phyloP scores from a whole-genome alignment of 2,113 vertebrate genomes.

The Terrapene triunguis region DNA sequence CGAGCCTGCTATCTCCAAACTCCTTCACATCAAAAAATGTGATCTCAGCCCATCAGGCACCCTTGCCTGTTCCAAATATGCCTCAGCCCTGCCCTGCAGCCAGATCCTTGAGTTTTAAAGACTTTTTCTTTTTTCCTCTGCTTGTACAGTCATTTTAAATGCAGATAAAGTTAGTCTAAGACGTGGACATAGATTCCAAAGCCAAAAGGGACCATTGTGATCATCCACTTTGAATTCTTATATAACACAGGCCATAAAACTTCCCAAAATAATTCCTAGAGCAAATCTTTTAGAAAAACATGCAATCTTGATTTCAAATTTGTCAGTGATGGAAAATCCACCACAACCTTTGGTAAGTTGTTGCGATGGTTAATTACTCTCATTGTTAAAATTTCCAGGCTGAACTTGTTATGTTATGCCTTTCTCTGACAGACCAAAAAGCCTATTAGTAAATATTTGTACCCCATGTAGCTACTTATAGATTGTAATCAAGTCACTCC shows the following conservation, averaged over 20 bases:
- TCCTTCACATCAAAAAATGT: background rate
- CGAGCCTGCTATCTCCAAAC: background rate
- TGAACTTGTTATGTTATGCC: too few relatives aligned
- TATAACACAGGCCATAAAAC: background rate
- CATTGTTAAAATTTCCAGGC: too few relatives aligned
- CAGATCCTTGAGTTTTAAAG: background rate
- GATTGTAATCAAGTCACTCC: too few relatives aligned
- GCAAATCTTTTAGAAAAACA: too few relatives aligned
- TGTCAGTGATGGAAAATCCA: too few relatives aligned
- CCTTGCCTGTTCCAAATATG: background rate
- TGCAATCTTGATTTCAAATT: too few relatives aligned
- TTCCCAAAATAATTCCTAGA: background rate
- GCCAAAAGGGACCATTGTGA: background rate
- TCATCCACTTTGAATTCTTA: too few relatives aligned
- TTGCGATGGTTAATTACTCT: too few relatives aligned
- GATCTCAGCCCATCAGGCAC: background rate
- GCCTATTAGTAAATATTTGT: too few relatives aligned
- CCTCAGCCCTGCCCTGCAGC: background rate
- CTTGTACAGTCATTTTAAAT: background rate
- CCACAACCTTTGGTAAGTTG: too few relatives aligned
- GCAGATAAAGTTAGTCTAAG: background rate
- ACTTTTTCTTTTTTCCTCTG: background rate
- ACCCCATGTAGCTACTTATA: too few relatives aligned
- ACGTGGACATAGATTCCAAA: background rate
- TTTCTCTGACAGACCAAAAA: too few relatives aligned